phyloP scores from a whole-genome alignment of 2,888 invertebrate genomes.

The Apotomis turbidana region DNA sequence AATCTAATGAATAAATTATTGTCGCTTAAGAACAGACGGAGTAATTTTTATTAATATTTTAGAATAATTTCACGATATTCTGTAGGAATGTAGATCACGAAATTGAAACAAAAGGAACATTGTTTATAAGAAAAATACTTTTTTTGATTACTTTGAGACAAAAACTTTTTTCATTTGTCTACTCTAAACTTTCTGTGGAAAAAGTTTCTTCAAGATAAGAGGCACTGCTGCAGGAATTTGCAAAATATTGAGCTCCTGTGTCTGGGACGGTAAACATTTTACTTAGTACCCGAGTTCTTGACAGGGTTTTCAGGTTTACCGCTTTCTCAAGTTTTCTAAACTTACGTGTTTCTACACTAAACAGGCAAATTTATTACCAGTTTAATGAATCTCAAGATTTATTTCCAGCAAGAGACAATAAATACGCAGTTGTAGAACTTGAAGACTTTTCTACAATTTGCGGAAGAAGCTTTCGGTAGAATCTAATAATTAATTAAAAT shows the following conservation, averaged over 20 bases:
- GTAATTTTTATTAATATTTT: conserved; percentile 6
- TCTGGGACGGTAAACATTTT: conserved; percentile 8
- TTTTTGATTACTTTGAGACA: conserved; percentile 37
- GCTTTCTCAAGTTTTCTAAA: background rate
- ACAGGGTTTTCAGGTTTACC: background rate
- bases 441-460: too few relatives aligned
- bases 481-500: too few relatives aligned
- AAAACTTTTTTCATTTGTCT: conserved; percentile 41
- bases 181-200: conserved; percentile 32
- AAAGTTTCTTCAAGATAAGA: conserved; percentile 30
- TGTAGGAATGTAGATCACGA: conserved; percentile 3
- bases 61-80: conserved; percentile 7
- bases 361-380: too few relatives aligned
- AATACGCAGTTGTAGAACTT: too few relatives aligned
- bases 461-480: too few relatives aligned
- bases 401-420: too few relatives aligned
- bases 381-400: too few relatives aligned
- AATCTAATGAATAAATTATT: conserved; percentile 30
- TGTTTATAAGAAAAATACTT: conserved; percentile 36
- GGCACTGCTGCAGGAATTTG: conserved; percentile 16
- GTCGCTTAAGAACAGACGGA: background rate
- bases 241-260: conserved; percentile 17
- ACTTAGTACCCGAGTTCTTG: background rate
- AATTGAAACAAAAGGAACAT: conserved; percentile 29
- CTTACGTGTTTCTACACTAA: background rate